phyloP scores from a whole-genome alignment of 2,797 vertebrate genomes.

The Lacerta viridis region DNA sequence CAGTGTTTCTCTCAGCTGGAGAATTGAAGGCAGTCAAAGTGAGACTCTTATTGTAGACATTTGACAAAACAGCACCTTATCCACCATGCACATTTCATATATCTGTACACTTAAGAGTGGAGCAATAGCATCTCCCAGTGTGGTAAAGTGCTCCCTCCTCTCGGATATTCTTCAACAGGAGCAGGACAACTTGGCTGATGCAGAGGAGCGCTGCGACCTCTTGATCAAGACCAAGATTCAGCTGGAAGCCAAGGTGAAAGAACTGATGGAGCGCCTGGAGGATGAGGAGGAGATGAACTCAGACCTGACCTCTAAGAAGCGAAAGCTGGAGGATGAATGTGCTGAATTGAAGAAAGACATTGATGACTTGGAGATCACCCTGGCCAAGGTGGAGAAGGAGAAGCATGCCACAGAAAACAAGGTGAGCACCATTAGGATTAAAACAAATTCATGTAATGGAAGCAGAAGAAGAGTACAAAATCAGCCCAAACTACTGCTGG shows the following conservation, averaged over 20 bases:
- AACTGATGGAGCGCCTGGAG: constrained; percentile 90
- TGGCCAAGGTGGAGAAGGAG: constrained; percentile 95
- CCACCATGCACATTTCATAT: constrained; percentile 1
- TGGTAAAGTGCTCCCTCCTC: neutral
- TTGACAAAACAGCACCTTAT: neutral
- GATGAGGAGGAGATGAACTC: constrained; percentile 93
- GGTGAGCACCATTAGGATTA: constrained; percentile 70
- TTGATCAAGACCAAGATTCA: constrained; percentile 96
- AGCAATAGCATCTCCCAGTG: neutral
- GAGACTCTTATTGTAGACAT: neutral
- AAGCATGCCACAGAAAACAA: constrained; percentile 95
- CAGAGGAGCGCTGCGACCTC: constrained; percentile 92
- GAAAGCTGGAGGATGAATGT: constrained; percentile 94
- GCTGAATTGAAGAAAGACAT: constrained; percentile 95
- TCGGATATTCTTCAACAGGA: constrained; percentile 80
- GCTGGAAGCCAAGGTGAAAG: constrained; percentile 92
- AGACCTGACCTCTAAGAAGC: constrained; percentile 88
- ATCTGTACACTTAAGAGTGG: neutral
- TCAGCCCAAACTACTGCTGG: too few relatives aligned
- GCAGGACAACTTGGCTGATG: constrained; percentile 93
- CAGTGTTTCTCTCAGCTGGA: neutral
- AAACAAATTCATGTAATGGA: neutral
- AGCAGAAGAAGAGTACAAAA: neutral
- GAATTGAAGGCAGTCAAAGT: neutral
- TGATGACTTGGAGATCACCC: constrained; percentile 91